Evolutionary conservation across 2,888 invertebrate genomes (phyloP), one percentile per base, ranked within the genome.

Genomic region (Aporophyla nigra): DNA sequence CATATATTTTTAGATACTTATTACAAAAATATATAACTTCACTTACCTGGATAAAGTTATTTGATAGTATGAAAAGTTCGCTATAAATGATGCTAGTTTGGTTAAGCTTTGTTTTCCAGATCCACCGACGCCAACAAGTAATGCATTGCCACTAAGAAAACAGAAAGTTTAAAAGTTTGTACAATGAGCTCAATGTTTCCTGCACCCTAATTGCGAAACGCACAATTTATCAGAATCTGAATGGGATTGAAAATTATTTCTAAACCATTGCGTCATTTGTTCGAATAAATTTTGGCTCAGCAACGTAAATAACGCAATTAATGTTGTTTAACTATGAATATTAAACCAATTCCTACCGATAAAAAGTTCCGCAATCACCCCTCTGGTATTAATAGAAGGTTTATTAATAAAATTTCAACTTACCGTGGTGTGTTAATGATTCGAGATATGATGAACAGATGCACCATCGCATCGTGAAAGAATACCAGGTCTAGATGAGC

Each of bases 31-130:
- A 43, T 19, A 54, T 66, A 5, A 27, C 2, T 27, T 24, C 40
- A 65, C 59, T 86, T 93, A 98, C 98, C 98, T 98, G 2, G 99
- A 98, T 43, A 99, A 94, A 61, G 98, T 98, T 71, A 99, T 99
- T 96, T 99, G 99, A 92, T 98, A 99, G 86, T 98, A 98, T 71
- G 97, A 97, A 91, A 98, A 99, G 80, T 98, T 98, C 0, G 99
- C 98, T 71, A 99, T 99, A 90, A 98, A 99, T 0, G 99, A 98
- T 0, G 99, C 97, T 58, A 99, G 94, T 91, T 98, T 97, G 0
- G 99, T 99, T 78, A 99, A 97, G 88, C 99, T 99, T 93, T 99
- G 99, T 92, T 99, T 99, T 7, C 99, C 99, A 1, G 99, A 99
- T 63, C 99, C 99, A 67, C 99, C 99, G 3, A 99, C 98, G 6